Percentiles rank a stretch among this genome's conserved stretches.
These are phyloP conservation scores for Uropsilus gracilis DNA, from an alignment of 2,113 vertebrate genomes.

Conservation along the genomic window DNA sequence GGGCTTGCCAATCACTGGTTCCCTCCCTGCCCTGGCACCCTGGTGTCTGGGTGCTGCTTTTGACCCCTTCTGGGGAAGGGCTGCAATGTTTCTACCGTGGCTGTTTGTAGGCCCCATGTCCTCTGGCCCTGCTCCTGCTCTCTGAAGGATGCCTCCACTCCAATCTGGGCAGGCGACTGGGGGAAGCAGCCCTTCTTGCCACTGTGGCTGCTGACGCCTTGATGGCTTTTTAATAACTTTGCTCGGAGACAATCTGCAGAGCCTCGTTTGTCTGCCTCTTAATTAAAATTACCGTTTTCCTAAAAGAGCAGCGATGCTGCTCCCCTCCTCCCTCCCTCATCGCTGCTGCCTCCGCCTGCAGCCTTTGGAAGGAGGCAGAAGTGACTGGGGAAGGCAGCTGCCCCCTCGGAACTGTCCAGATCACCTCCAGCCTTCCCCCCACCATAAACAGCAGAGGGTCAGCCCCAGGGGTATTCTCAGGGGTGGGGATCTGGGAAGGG, in stretches of 20 bases:
- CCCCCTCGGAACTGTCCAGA: not conserved
- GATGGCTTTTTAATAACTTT: slow-evolving; percentile 85
- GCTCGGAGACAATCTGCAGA: slow-evolving; percentile 78
- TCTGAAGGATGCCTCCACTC: not conserved
- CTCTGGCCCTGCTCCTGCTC: not conserved
- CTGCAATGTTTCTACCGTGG: not conserved
- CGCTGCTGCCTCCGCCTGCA: not conserved
- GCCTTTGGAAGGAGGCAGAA: not conserved
- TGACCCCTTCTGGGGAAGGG: not conserved
- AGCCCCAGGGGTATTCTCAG: not conserved
- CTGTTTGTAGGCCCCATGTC: not conserved
- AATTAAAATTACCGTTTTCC: slow-evolving; percentile 85
- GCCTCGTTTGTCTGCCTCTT: slow-evolving; percentile 82
- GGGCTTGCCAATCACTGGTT: not conserved
- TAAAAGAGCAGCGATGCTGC: slow-evolving; percentile 25
- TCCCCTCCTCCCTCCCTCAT: not conserved
- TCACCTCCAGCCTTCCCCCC: too few species aligned
- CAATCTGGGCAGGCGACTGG: not conserved
- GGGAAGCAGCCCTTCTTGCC: slow-evolving; percentile 57
- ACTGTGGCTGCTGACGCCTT: slow-evolving; percentile 40
- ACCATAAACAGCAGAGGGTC: not conserved
- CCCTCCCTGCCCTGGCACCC: not conserved
- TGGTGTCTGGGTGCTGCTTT: not conserved
- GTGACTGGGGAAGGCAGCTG: not conserved
- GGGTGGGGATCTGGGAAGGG: not conserved